Evolutionary conservation across 2,113 vertebrate genomes (phyloP), one percentile per base, ranked within the genome.

Genomic region (Danio rerio): DNA sequence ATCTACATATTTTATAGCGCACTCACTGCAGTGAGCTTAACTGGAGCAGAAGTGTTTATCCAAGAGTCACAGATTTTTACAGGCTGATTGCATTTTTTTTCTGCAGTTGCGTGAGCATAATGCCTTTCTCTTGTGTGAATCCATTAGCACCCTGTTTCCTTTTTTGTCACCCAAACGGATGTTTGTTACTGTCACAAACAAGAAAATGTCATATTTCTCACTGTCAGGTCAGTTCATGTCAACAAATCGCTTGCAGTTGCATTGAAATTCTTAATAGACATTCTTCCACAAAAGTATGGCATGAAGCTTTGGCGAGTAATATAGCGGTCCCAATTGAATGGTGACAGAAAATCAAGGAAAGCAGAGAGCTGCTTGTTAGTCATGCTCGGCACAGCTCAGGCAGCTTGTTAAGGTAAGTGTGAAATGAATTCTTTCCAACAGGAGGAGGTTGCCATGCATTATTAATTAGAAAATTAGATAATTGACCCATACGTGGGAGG

Each of bases 391-490:
- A 82, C 80, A 74, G 58, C 78, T 40, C 40, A 62, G 53, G 55
- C 9, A 68, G 40, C 59, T 68, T 58, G 78, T 77, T 70, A 83
- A 77, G 53, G 68, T 49, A 78, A 75, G 80, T 68, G 52, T 70
- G 20, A 80, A 83, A 45, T 76, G 2, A 81, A 77, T 69, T 65
- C 31, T 45, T 42, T 56, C 40, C 45, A 50, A 78, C 78, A 79
- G 49, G 42, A 74, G 68, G 49, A 62, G 62, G 20, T 62, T 58
- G 63, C 47, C 49, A 69, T 85, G 21, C 72, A 87, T 85, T 80
- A 83, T 78, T 81, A 66, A 85, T 83, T 52, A 82, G 52, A 45
- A 75, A 65, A 80, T 72, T 61, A 15, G 68, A 71, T 47, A 16
- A 83, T 31, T 81, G 53, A 77, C 70, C 56, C 56, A 52, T 58